These are phyloP conservation scores for Erpornis zantholeuca DNA, from an alignment of 2,113 vertebrate species.

Conservation along the genomic window DNA sequence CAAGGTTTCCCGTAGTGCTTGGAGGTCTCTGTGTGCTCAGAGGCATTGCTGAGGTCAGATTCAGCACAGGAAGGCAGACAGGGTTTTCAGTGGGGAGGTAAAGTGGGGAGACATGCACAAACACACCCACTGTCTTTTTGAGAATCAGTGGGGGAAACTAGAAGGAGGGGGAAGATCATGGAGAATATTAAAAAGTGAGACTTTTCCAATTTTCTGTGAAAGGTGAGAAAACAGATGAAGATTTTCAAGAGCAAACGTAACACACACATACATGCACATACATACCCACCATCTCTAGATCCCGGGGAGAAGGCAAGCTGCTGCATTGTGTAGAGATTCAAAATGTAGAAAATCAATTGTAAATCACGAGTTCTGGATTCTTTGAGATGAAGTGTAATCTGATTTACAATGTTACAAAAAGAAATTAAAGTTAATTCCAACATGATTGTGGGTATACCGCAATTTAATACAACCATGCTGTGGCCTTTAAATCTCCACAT, in stretches of 20 bases:
- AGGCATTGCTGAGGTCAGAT: not conserved
- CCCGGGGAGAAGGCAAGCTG: slow-evolving; percentile 6
- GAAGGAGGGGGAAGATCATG: not conserved
- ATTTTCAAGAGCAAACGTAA: not conserved
- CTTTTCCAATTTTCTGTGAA: not conserved
- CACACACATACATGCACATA: not conserved
- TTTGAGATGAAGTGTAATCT: slow-evolving; percentile 31
- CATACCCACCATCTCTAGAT: not conserved
- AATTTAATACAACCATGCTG: slow-evolving; percentile 57
- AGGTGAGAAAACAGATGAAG: not conserved
- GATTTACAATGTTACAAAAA: slow-evolving; percentile 57
- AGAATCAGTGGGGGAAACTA: not conserved
- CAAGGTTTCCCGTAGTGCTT: not conserved
- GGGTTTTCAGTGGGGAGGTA: not conserved
- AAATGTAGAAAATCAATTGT: slow-evolving; percentile 23
- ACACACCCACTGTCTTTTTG: not conserved
- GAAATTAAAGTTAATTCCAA: slow-evolving; percentile 48
- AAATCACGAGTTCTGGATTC: slow-evolving; percentile 15
- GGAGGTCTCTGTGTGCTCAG: not conserved
- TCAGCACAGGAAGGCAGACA: not conserved
- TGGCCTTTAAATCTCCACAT: slow-evolving; percentile 61
- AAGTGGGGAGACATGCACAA: not conserved
- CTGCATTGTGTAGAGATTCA: slow-evolving; percentile 12
- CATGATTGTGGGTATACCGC: slow-evolving; percentile 38
- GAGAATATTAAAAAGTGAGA: not conserved